Evolutionary conservation across 2,888 invertebrate species (phyloP).

Genomic region (Dilophus febrilis): DNA sequence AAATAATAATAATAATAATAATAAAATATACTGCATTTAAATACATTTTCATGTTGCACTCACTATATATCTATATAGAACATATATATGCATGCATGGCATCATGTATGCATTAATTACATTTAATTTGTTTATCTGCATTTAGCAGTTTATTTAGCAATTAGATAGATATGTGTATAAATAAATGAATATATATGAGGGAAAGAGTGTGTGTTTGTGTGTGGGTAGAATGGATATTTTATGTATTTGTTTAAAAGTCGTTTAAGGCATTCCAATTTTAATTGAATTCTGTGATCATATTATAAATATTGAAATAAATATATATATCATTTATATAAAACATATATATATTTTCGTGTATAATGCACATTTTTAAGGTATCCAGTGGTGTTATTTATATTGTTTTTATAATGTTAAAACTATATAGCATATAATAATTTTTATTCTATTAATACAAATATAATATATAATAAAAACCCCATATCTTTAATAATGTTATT

Average conservation of each 20-base stretch:
- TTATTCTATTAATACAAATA: too few species aligned
- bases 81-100: too few species aligned
- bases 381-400: too few species aligned
- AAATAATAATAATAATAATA: too few species aligned
- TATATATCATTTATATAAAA: not conserved
- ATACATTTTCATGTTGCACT: conserved; percentile 4
- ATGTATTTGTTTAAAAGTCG: conserved; percentile 3
- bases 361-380: too few species aligned
- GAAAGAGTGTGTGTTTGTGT: too few species aligned
- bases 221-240: conserved; percentile 3
- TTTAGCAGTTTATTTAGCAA: conserved; percentile 7
- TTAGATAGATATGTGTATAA: conserved; percentile 6
- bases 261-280: conserved; percentile 1
- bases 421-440: too few species aligned
- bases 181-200: too few species aligned
- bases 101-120: conserved; percentile 5
- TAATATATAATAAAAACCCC: too few species aligned
- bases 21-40: not conserved
- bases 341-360: not conserved
- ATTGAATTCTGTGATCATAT: conserved; percentile 1
- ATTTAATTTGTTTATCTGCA: conserved; percentile 5
- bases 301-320: not conserved
- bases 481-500: too few species aligned
- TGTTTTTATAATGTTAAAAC: too few species aligned
- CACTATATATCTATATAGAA: too few species aligned